phyloP scores from a whole-genome alignment of 2,888 invertebrate species.

The Latrodectus hesperus region DNA sequence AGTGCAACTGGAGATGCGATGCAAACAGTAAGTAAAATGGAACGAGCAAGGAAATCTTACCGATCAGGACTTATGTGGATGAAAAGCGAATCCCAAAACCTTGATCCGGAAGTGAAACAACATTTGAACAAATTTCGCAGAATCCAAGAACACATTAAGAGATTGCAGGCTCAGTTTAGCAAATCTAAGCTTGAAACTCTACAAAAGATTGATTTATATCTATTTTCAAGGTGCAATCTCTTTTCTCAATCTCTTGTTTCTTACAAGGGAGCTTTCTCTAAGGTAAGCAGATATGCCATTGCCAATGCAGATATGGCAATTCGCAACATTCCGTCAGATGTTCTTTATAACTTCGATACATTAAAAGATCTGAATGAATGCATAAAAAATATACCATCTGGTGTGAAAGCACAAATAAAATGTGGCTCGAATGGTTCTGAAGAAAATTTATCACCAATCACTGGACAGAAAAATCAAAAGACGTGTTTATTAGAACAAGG shows the following conservation, averaged over 20 bases:
- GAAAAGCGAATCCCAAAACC: slow-evolving; percentile 51
- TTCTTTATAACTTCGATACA: slow-evolving; percentile 35
- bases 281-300: slow-evolving; percentile 14
- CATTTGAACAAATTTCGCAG: slow-evolving; percentile 29
- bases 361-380: slow-evolving; percentile 33
- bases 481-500: too few relatives aligned
- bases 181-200: slow-evolving; percentile 34
- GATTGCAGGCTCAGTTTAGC: slow-evolving; percentile 37
- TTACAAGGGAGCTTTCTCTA: slow-evolving; percentile 28
- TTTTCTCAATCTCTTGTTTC: slow-evolving; percentile 46
- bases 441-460: too few relatives aligned
- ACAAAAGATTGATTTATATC: slow-evolving; percentile 56
- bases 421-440: not conserved
- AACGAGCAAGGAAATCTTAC: slow-evolving; percentile 38
- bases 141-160: slow-evolving; percentile 45
- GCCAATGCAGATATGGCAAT: not conserved
- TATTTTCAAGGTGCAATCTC: slow-evolving; percentile 53
- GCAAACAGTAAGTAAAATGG: slow-evolving; percentile 38
- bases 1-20: slow-evolving; percentile 47
- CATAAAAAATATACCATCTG: not conserved
- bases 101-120: slow-evolving; percentile 41
- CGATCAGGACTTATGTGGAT: slow-evolving; percentile 53
- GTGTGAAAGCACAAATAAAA: not conserved
- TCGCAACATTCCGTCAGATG: slow-evolving; percentile 15
- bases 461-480: too few relatives aligned